Base-by-base conservation (phyloP, 1,140 invertebrate genomes). In the Stratiolaelaps scimitus region DNA sequence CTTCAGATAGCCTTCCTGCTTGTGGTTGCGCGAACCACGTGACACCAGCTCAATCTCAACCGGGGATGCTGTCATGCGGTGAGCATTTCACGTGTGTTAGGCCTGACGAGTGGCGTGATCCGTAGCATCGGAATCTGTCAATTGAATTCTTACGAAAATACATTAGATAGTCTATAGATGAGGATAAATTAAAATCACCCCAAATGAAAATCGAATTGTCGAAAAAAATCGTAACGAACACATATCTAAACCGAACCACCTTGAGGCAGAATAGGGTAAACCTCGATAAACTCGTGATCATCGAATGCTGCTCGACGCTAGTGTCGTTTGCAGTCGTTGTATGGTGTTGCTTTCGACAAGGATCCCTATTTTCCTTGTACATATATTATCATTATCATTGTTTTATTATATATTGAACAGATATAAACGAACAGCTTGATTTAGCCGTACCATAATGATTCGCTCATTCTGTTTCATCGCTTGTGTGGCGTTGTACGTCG, bases 31-130 rank as follows among this genome's bases (percentile, higher is more conserved):
- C 53, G 53, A 34, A 60, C 53, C 53, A 60, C 53, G 53, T 60
- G 53, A 60, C 53, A 60, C 26, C 53, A 60, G 53, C 53, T 60
- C 34, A 60, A 26, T 34, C 53, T 60, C 34, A 40, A 40, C 34
- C 26, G 53, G 53, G 15, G 26, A 60, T 60, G 53, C 34, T 60
- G 53, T 60, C 15, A 26, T 17, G 34, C 26, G 23, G 53, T 60
- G 10, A 60, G 53, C 26, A 29, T 26, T 26, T 20, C 47, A 40
- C 34, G 34, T 40, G 10, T 40, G 34, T 40, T 40, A 40, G 10
- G 10, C 10, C 4, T 40, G n/a, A n/a, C n/a, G n/a, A n/a, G n/a
- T n/a, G n/a, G n/a, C n/a, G n/a, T n/a, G n/a, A n/a, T n/a, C n/a
- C n/a, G n/a, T 45, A 13, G 13, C 44, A 13, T n/a, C 44, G 13